Percentiles rank a stretch among this genome's conserved stretches.
These are phyloP conservation scores for Eristalis pertinax DNA, from an alignment of 2,888 invertebrate species.

Conservation along the genomic window DNA sequence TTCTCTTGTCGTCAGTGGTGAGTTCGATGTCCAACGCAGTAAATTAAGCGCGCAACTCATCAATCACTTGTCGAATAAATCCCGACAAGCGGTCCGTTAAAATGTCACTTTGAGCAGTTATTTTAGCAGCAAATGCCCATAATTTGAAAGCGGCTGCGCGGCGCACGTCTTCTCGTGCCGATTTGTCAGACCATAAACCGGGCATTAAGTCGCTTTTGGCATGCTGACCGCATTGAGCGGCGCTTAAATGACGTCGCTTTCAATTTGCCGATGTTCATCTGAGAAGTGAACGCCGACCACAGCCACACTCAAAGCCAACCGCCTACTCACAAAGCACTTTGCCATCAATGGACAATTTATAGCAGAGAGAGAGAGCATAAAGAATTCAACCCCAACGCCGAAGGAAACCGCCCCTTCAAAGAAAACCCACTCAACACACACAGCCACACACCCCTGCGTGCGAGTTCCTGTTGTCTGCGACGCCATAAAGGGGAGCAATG, in stretches of 20 bases:
- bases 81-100: neutral
- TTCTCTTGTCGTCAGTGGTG: neutral
- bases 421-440: neutral
- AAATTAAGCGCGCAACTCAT: neutral
- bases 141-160: neutral
- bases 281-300: slow-evolving; percentile 28
- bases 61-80: neutral
- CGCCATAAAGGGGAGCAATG: neutral
- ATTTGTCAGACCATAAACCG: neutral
- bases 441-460: neutral
- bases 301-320: neutral
- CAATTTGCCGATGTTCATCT: neutral
- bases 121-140: neutral
- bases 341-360: slow-evolving; percentile 39
- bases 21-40: neutral
- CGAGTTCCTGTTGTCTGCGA: neutral
- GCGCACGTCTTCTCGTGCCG: neutral
- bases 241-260: neutral
- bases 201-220: neutral
- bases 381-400: neutral
- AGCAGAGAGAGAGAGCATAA: slow-evolving; percentile 10
- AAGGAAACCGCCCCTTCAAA: slow-evolving; percentile 21
- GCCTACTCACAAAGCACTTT: slow-evolving; percentile 11
- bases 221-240: no score
- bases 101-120: neutral